A percentile compares a stretch with the other conserved stretches of the same genome.
phyloP scores from a whole-genome alignment of 2,797 vertebrate species.

The Myotis pilosus region DNA sequence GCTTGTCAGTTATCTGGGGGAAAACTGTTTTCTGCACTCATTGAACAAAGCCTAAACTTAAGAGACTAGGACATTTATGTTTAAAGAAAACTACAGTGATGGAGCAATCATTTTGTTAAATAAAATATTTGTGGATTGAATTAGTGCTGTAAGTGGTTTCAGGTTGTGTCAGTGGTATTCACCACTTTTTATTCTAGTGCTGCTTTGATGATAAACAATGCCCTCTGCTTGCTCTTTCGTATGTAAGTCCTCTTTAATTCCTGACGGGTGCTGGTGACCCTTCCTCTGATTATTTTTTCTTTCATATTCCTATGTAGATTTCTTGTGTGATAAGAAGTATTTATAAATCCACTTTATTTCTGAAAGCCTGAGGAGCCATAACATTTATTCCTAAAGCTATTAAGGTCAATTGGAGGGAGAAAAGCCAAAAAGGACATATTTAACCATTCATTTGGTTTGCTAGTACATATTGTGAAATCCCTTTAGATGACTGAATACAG shows the following conservation, averaged over 20 bases:
- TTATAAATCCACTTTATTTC: background rate
- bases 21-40: background rate
- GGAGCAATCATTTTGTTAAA: background rate
- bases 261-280: background rate
- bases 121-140: slow-evolving; percentile 14
- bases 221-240: background rate
- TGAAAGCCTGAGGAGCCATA: background rate
- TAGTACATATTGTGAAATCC: background rate
- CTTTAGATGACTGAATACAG: slow-evolving; percentile 2
- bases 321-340: background rate
- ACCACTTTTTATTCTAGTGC: background rate
- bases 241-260: slow-evolving; percentile 16
- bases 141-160: background rate
- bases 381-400: background rate
- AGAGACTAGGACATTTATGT: background rate
- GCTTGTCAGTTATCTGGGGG: background rate
- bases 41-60: background rate
- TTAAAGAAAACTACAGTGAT: background rate
- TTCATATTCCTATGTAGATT: background rate
- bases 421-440: background rate
- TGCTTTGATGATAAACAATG: slow-evolving; percentile 25
- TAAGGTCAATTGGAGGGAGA: background rate
- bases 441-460: background rate
- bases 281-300: slow-evolving; percentile 6
- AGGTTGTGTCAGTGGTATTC: background rate